Evolutionary conservation across 2,113 vertebrate genomes (phyloP).

Genomic region (Hipposideros armiger): DNA sequence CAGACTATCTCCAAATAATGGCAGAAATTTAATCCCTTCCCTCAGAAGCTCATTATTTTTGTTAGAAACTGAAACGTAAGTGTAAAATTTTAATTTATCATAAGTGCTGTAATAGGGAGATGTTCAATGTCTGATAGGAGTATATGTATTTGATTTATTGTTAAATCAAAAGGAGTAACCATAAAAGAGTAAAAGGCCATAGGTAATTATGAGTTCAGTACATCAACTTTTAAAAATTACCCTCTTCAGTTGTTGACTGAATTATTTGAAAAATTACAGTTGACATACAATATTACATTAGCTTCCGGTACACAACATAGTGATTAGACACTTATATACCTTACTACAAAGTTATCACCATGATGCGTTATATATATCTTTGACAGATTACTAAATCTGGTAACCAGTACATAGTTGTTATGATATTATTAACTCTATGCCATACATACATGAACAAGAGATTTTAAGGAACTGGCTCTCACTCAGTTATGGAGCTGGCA

Average conservation of each 20-base stretch:
- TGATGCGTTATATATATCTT: not conserved
- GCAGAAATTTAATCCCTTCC: not conserved
- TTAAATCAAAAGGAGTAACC: conserved; percentile 11
- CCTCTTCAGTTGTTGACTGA: not conserved
- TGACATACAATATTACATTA: not conserved
- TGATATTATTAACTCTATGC: not conserved
- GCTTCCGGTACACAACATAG: not conserved
- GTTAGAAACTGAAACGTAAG: not conserved
- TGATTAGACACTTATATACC: not conserved
- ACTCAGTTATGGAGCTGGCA: not conserved
- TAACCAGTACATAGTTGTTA: not conserved
- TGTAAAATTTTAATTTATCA: conserved; percentile 19
- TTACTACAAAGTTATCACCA: not conserved
- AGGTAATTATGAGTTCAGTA: not conserved
- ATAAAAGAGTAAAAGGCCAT: not conserved
- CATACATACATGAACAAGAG: not conserved
- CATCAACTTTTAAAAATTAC: not conserved
- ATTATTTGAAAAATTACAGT: not conserved
- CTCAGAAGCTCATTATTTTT: conserved; percentile 10
- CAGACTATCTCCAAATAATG: not conserved
- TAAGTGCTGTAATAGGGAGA: not conserved
- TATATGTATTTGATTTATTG: not conserved
- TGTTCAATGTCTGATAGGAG: not conserved
- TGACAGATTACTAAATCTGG: not conserved
- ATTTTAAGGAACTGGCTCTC: not conserved